A percentile compares a stretch with the other conserved stretches of the same genome.
These are phyloP conservation scores for Trissolcus brochymenae DNA, from an alignment of 2,888 invertebrate species.

Conservation along the genomic window DNA sequence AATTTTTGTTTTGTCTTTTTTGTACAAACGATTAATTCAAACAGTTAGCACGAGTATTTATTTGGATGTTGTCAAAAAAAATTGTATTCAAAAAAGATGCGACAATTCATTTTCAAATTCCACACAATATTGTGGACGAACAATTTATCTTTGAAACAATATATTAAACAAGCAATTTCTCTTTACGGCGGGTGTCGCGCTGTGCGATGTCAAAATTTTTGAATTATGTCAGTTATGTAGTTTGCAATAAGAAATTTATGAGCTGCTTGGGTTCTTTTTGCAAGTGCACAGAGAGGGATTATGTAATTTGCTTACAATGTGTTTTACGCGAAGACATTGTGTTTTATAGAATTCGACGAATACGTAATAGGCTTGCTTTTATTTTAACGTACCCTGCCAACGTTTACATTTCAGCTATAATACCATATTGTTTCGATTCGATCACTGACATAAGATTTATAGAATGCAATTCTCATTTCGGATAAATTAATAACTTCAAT, in stretches of 20 bases:
- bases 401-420: background rate
- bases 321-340: constrained; percentile 8
- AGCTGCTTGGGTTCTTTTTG: background rate
- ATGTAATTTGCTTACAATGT: constrained; percentile 14
- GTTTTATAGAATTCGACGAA: constrained; percentile 9
- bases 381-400: background rate
- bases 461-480: constrained; percentile 9
- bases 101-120: too few relatives aligned
- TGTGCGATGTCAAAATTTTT: constrained; percentile 1
- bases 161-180: too few relatives aligned
- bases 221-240: constrained; percentile 4
- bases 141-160: too few relatives aligned
- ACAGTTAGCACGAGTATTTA: too few relatives aligned
- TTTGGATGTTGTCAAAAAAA: too few relatives aligned
- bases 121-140: too few relatives aligned
- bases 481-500: background rate
- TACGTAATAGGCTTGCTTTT: constrained; percentile 7
- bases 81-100: too few relatives aligned
- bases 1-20: too few relatives aligned
- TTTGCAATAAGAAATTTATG: constrained; percentile 10
- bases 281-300: constrained; percentile 3
- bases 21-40: too few relatives aligned
- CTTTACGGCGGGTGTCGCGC: too few relatives aligned
- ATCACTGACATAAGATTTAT: constrained; percentile 10
- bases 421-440: constrained; percentile 7